Percentiles rank a stretch among this genome's conserved stretches.
phyloP scores from a whole-genome alignment of 2,797 vertebrate species.

The Macroramphosus scolopax region DNA sequence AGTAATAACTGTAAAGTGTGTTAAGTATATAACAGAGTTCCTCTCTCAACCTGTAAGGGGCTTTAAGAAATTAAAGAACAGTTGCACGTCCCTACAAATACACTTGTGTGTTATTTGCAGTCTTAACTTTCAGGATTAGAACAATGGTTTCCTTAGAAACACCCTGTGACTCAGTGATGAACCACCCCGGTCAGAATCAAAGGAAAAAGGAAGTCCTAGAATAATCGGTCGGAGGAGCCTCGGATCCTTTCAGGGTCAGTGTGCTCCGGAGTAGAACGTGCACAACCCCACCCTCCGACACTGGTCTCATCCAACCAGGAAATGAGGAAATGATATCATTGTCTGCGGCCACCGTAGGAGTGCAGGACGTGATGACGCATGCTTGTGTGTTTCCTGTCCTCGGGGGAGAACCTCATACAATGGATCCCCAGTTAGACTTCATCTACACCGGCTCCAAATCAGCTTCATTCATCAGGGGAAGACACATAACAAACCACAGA shows the following conservation, averaged over 20 bases:
- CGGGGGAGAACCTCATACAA: conserved; percentile 42
- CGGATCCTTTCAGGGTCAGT: conserved; percentile 46
- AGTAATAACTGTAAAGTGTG: too few species aligned
- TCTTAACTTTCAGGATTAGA: neutral
- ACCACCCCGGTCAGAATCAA: conserved; percentile 10
- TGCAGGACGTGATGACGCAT: conserved; percentile 39
- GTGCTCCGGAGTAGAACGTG: conserved; percentile 21
- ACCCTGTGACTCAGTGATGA: conserved; percentile 19
- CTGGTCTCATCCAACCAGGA: conserved; percentile 38
- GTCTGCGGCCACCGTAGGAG: conserved; percentile 46
- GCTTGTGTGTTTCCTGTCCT: conserved; percentile 49
- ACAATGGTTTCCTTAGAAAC: conserved; percentile 17
- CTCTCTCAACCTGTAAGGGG: too few species aligned
- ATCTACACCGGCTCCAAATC: conserved; percentile 33
- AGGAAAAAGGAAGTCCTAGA: conserved; percentile 55
- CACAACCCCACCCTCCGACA: conserved; percentile 15
- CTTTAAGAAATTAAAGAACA: too few species aligned
- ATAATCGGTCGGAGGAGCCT: conserved; percentile 39
- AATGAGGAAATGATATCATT: conserved; percentile 65
- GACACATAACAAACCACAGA: conserved; percentile 1
- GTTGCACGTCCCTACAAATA: too few species aligned
- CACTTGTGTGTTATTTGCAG: too few species aligned
- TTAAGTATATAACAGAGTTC: too few species aligned
- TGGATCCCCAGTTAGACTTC: conserved; percentile 45
- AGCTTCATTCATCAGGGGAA: conserved; percentile 26